A percentile compares a stretch with the other conserved stretches of the same genome.
phyloP scores from a whole-genome alignment of 2,888 invertebrate genomes.

The Lithophane semibrunnea region DNA sequence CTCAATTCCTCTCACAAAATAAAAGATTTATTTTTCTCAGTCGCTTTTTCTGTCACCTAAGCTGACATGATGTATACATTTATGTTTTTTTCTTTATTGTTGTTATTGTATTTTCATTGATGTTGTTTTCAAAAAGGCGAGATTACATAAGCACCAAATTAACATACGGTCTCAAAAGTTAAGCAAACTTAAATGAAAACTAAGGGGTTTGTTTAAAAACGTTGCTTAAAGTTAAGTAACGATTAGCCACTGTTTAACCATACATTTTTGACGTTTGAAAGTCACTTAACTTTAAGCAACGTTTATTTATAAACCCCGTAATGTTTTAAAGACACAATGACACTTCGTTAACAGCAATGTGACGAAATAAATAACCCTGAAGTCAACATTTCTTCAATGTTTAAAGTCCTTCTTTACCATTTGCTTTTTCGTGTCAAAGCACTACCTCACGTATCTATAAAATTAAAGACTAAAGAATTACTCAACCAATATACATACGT shows the following conservation, averaged over 20 bases:
- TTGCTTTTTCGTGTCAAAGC: not conserved
- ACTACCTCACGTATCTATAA: not conserved
- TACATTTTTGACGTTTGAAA: too few relatives aligned
- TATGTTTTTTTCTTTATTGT: not conserved
- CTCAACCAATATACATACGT: constrained; percentile 32
- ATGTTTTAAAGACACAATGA: too few relatives aligned
- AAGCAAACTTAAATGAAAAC: not conserved
- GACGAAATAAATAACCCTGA: constrained; percentile 29
- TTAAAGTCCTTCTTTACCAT: not conserved
- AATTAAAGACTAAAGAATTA: constrained; percentile 21
- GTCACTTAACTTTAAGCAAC: too few relatives aligned
- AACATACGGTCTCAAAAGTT: not conserved
- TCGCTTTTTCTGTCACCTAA: not conserved
- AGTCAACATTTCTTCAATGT: not conserved
- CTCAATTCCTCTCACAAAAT: not conserved
- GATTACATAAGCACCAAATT: not conserved
- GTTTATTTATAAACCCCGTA: too few relatives aligned
- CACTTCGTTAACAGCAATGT: not conserved
- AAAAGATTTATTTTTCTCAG: not conserved
- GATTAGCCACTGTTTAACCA: too few relatives aligned
- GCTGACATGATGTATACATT: not conserved
- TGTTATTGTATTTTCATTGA: not conserved
- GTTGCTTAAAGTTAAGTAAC: too few relatives aligned
- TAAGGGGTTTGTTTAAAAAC: too few relatives aligned
- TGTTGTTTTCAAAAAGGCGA: not conserved